phyloP scores from a whole-genome alignment of 2,888 invertebrate species.

The Eremobia ochroleuca region DNA sequence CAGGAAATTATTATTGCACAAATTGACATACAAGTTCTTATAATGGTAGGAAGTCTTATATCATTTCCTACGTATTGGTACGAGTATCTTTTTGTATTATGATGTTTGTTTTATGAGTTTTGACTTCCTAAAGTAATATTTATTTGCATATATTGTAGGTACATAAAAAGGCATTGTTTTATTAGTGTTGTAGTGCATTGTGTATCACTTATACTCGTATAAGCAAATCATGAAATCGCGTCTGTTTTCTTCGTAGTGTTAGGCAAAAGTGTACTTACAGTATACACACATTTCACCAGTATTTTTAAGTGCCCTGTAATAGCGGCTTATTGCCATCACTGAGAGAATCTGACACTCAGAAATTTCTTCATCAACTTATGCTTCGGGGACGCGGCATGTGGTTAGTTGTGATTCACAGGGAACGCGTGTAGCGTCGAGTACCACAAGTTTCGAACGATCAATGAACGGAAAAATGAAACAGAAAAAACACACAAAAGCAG shows the following conservation, averaged over 20 bases:
- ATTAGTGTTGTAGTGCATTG: neutral
- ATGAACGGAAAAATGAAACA: too few species aligned
- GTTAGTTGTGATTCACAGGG: constrained; percentile 22
- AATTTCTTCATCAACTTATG: constrained; percentile 16
- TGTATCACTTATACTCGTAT: neutral
- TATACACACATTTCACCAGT: neutral
- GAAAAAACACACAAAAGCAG: too few species aligned
- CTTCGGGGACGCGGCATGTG: constrained; percentile 14
- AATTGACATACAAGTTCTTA: constrained; percentile 47
- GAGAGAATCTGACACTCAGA: too few species aligned
- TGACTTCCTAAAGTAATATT: neutral
- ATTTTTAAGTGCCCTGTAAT: neutral
- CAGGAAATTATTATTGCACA: constrained; percentile 59
- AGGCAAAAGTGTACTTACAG: too few species aligned
- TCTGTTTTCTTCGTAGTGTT: too few species aligned
- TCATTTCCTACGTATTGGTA: neutral
- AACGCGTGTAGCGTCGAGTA: constrained; percentile 28
- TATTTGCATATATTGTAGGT: neutral
- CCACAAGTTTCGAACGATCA: too few species aligned
- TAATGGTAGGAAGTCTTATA: constrained; percentile 15
- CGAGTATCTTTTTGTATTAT: constrained; percentile 1
- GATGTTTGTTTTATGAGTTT: constrained; percentile 1
- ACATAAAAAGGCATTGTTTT: neutral
- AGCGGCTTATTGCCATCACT: too few species aligned
- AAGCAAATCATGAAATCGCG: too few species aligned